Evolutionary conservation across 2,888 invertebrate species (phyloP), one percentile per base, ranked within the genome.

Genomic region (Thumatha senex): DNA sequence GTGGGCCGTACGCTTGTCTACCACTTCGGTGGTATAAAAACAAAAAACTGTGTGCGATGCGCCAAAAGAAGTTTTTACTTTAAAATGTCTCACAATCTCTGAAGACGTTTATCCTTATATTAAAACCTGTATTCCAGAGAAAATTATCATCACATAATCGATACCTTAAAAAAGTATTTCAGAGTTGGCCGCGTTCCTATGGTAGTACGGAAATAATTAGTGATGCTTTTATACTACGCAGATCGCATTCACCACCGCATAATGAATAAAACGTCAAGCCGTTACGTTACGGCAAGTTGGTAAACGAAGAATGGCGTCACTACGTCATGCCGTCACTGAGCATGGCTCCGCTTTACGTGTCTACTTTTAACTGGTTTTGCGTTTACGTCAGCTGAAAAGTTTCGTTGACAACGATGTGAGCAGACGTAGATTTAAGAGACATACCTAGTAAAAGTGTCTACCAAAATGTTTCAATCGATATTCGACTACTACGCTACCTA

Each of bases 131-230:
- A 36, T 45, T 36, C 14, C 29, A 36, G 36, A 29, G 8, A 43
- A 36, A 24, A n/a, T 29, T 18, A 35, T 11, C 29, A 29, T 12
- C 46, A 45, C 45, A 58, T 54, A 55, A 68, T 72, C 70, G 54
- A 73, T 71, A 53, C 48, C 7, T 46, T 46, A 10, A 12, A 56
- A 62, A 56, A 56, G 54, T 61, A 54, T 38, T 56, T 63, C 65
- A 63, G 68, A 53, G 66, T 67, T 71, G 74, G 67, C 78, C 76
- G 77, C 77, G 74, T 81, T 82, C 80, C 76, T 78, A 84, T 86
- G 82, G 78, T 76, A 77, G 78, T 79, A 73, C 87, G 89, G 87
- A 89, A 89, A 84, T 86, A 89, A 89, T 89, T 89, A 89, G 86
- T 82, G 84, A 61, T 74, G 83, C 82, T 82, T 39, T 80, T 83